Conservation (phyloP, 2,888 invertebrate genomes). For the Tetanocera ferruginea region DNA sequence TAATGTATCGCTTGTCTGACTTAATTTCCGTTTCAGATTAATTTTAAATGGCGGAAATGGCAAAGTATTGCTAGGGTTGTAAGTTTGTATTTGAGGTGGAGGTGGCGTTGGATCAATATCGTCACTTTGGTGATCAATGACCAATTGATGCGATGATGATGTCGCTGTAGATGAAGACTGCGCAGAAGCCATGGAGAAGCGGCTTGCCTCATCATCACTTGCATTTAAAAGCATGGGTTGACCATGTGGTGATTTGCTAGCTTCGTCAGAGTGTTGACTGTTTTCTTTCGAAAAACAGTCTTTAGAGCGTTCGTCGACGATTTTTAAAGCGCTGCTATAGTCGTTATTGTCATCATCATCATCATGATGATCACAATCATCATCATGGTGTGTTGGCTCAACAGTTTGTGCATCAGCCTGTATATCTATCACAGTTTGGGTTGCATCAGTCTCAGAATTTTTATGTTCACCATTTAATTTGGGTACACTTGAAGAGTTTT, state of each 20-base stretch:
- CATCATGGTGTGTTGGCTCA: background rate
- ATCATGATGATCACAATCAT: constrained; percentile 19
- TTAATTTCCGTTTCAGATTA: constrained; percentile 55
- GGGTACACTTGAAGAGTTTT: background rate
- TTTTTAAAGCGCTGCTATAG: constrained; percentile 38
- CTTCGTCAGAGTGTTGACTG: background rate
- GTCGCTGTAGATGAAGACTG: constrained; percentile 54
- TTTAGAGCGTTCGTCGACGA: background rate
- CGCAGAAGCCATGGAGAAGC: constrained; percentile 45
- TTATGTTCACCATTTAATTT: constrained; percentile 45
- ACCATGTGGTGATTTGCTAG: background rate
- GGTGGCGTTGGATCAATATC: constrained; percentile 45
- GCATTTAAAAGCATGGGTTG: background rate
- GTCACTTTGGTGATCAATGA: constrained; percentile 66
- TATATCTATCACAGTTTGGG: constrained; percentile 7
- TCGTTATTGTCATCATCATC: constrained; percentile 17
- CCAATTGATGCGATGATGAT: constrained; percentile 65
- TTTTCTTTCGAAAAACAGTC: background rate
- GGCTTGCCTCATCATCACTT: constrained; percentile 47
- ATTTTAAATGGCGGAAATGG: constrained; percentile 45
- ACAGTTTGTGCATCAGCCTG: background rate
- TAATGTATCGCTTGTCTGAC: constrained; percentile 46
- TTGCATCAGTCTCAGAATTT: constrained; percentile 8
- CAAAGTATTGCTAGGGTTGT: background rate
- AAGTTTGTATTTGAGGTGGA: background rate